Evolutionary conservation across 1,140 invertebrate genomes (phyloP), one percentile per base, ranked within the genome.

Genomic region (Pseudomyrmex sp.): DNA sequence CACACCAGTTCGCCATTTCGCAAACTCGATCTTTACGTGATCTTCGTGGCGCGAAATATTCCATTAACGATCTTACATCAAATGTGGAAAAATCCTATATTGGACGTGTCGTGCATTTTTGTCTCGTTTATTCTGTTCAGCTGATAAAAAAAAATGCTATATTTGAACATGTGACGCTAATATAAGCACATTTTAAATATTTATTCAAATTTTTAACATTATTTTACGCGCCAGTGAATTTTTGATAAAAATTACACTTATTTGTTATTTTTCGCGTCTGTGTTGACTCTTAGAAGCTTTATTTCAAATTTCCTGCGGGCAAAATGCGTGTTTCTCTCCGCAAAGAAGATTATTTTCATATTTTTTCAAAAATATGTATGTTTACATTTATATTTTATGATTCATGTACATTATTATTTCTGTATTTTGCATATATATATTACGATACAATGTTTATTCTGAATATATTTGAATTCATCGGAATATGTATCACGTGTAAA

Each of bases 391-490:
- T 61, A 59, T 59, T 46, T 44, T 46, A 46, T 10, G n/a, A 26
- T 9, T 20, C 15, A 20, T 9, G 23, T 26, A 48, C 12, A 20
- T 20, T 26, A 65, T 58, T 79, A 69, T 79, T 68, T 69, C 13
- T 65, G 13, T 12, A 68, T 18, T 20, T 79, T 58, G 18, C 12
- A 7, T 58, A 2, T 44, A 12, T 50, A 0, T 9, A 13, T 58
- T n/a, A 2, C 12, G 20, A n/a, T 5, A 50, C 50, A 50, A 50
- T 18, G 5, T 56, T 44, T 44, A 52, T 26, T 20, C 61, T 13
- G 26, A 52, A 20, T 62, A 52, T 15, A 62, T 62, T 61, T 72
- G 13, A 50, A 26, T 48, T 48, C 46, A 58, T 15, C 9, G 50
- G 50, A 58, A 69, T 35, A 50, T 72, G 10, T 20, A 46, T 26